Evolutionary conservation across 2,797 vertebrate species (phyloP), one percentile per base, ranked within the genome.

Genomic region (Brachyrhaphis roseni): DNA sequence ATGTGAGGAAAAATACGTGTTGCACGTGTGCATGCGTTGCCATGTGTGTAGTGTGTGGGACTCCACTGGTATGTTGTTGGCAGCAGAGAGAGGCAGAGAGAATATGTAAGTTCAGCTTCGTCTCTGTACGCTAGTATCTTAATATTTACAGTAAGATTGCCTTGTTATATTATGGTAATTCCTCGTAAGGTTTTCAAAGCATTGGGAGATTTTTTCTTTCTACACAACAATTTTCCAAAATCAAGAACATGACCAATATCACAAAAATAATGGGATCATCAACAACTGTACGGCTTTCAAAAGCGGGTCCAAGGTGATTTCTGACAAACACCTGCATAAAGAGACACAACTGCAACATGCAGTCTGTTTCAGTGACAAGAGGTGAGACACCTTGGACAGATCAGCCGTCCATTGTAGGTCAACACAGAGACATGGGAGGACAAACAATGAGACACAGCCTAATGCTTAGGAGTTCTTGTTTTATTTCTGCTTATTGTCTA

Each of bases 21-120:
- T 46, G 36, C 49, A 8, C 73, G 53, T 64, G 34, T 77, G 74
- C 82, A 78, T 47, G 79, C 28, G 31, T 70, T 47, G 41, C 39
- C 18, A n/a, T 76, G 82, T 75, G 20, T 68, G 20, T 2, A 74
- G 79, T 79, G 81, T 83, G 83, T 80, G 80, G 85, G 83, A 87
- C 88, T 85, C 79, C 49, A 1, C 51, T 85, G 88, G 86, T 74
- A 90, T 91, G 87, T 75, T 76, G 86, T 53, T 72, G 31, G 46
- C 15, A 1, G 20, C 8, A 4, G n/a, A 47, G 46, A 20, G n/a
- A 12, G 26, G 8, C 46, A 16, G 34, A 39, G 55, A 45, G 68
- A 71, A 71, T 45, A 16, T 43, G 23, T 43, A 70, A 13, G 39
- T 43, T 70, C 13, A 41, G 20, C 64, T 39, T 23, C 26, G 20